Evolutionary conservation across 2,888 invertebrate species (phyloP).

Genomic region (Pollenia amentaria): DNA sequence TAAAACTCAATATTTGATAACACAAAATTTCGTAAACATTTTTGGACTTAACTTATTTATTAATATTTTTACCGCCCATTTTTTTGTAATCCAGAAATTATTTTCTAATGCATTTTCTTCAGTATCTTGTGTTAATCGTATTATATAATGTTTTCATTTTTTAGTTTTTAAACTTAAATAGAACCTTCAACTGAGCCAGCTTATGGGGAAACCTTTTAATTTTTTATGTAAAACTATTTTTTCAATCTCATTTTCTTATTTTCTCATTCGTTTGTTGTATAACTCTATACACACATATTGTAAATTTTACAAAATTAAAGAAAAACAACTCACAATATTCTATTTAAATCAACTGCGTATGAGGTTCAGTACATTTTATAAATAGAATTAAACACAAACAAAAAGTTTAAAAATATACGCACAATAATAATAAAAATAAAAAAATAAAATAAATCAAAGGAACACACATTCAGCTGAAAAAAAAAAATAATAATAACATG

Average conservation of each 20-base stretch:
- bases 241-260: neutral
- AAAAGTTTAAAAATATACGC: slow-evolving; percentile 66
- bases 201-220: neutral
- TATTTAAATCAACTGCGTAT: slow-evolving; percentile 62
- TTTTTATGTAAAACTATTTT: neutral
- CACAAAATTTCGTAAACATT: no score
- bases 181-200: neutral
- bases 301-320: slow-evolving; percentile 19
- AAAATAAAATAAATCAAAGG: slow-evolving; percentile 26
- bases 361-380: slow-evolving; percentile 55
- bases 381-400: slow-evolving; percentile 63
- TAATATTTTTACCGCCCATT: no score
- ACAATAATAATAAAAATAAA: slow-evolving; percentile 51
- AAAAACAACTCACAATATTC: slow-evolving; percentile 27
- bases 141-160: neutral
- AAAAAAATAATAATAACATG: slow-evolving; percentile 27
- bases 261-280: no score
- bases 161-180: neutral
- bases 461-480: slow-evolving; percentile 53
- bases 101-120: no score
- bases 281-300: neutral
- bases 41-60: no score
- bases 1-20: no score
- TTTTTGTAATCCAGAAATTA: no score
- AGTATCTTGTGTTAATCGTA: no score